Evolutionary conservation across 37 sponge, comb jelly and placozoan species (phyloP).

Genomic region (Eunapius fragilis): DNA sequence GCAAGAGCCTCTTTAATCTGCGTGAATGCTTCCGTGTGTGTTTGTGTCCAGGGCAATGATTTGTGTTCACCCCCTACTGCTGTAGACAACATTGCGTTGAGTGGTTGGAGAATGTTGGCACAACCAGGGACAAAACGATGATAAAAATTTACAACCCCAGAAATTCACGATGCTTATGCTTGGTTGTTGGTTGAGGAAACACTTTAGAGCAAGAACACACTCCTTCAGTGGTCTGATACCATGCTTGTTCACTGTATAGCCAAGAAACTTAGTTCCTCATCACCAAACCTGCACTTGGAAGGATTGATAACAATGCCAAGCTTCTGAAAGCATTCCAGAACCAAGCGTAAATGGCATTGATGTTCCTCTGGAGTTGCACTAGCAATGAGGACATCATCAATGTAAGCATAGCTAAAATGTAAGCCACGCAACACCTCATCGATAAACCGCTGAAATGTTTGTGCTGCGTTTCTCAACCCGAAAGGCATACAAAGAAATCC

Average conservation of each 20-base stretch:
- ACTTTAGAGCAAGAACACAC: background rate
- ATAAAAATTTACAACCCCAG: conserved; percentile 30
- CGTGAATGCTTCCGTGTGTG: too few species aligned
- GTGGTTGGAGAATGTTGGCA: conserved; percentile 16
- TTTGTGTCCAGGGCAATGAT: too few species aligned
- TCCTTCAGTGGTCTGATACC: conserved; percentile 8
- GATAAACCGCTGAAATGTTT: conserved; percentile 59
- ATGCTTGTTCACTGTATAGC: background rate
- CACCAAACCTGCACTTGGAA: too few species aligned
- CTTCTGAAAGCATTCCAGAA: background rate
- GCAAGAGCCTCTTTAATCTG: background rate
- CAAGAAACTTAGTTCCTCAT: conserved; percentile 1
- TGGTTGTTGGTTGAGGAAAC: background rate
- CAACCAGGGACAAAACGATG: conserved; percentile 19
- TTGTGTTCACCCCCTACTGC: too few species aligned
- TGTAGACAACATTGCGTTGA: background rate
- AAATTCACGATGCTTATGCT: conserved; percentile 10
- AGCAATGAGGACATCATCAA: conserved; percentile 49
- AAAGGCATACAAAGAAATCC: conserved; percentile 36
- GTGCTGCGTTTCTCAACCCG: conserved; percentile 40
- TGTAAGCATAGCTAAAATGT: conserved; percentile 11
- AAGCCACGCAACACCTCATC: conserved; percentile 58
- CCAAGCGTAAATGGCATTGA: conserved; percentile 13
- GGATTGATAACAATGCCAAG: background rate
- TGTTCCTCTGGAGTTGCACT: conserved; percentile 37